Base-by-base conservation (phyloP, 2,797 vertebrate species). In the Clarias platycephalus region DNA sequence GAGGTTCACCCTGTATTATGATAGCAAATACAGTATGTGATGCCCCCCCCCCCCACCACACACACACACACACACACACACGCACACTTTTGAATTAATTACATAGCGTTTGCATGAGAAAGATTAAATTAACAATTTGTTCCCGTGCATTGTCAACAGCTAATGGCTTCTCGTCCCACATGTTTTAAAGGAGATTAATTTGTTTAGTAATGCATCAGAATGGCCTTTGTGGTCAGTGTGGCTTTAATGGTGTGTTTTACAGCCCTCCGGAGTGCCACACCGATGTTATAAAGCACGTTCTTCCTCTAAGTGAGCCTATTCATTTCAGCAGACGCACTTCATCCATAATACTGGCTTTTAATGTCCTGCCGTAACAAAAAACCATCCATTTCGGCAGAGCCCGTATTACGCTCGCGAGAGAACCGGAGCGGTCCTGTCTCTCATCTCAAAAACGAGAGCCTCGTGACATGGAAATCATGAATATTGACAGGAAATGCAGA, bases 401-500 rank as follows among this genome's bases (percentile, higher is more conserved):
- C 79, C 0, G 70, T 74, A 78, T 86, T 74, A 49, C 64, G 75
- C 68, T 71, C 78, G 58, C 49, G 66, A 78, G 84, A 76, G 83
- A 80, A 81, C 75, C 44, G 66, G 84, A 64, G 79, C 63, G 81
- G 86, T 68, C 80, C 67, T 72, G 34, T 76, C 83, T 87, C 79
- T 87, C 79, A 71, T 88, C 87, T 87, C 7, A 1, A 55, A 80
- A 87, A 82, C 67, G 83, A 55, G 83, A 81, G 77, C 70, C 77
- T 86, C 26, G 75, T 85, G 84, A 87, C 87, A 82, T 84, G 84
- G 85, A 87, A 86, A 88, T 91, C 88, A 91, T 89, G 89, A 91
- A 91, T 88, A 91, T 91, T 90, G 90, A 89, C 90, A 90, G 87
- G 85, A 88, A 87, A 88, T 88, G 89, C 87, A 87, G 83, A 85